Evolutionary conservation across 2,113 vertebrate genomes (phyloP), one percentile per base, ranked within the genome.

Genomic region (Coreoperca whiteheadi): DNA sequence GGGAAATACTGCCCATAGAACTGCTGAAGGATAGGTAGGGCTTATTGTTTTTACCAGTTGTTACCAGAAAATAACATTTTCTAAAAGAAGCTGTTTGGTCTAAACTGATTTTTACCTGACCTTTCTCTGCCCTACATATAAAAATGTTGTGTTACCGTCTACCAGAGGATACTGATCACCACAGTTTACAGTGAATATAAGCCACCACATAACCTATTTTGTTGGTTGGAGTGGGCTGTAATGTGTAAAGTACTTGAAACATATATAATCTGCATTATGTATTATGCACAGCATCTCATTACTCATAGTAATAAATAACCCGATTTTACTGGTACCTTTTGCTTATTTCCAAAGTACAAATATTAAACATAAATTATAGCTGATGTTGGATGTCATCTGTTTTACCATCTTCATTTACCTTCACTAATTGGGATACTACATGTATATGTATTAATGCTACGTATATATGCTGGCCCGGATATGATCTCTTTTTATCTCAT

Each of bases 401-500:
- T 60, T n/a, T 11, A 6, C 8, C 2, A n/a, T 7, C n/a, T 39
- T 70, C 21, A 18, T 76, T 73, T 63, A 50, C 15, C 25, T 64
- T 63, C 6, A 53, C 8, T 16, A 64, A 77, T 34, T 23, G 48
- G n/a, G 8, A 59, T 69, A 46, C 46, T 46, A 82, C 12, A 60
- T 60, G 23, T 30, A 2, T 8, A 23, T 41, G 20, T n/a, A n/a
- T 64, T 50, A 71, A 18, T 63, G 25, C 1, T 14, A 10, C 4
- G 23, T 51, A 70, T 69, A 16, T 59, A 64, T 76, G 11, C 39
- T 18, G 48, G 5, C 6, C 60, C 59, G 23, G 10, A 69, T 84
- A 28, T 54, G 18, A 54, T 83, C 39, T 37, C 20, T 53, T 10
- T 72, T 54, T 53, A 43, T 41, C 39, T 60, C 23, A 69, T 54